These are phyloP conservation scores for Eriocheir sinensis DNA, from an alignment of 1,140 invertebrate genomes.

Conservation along the genomic window DNA sequence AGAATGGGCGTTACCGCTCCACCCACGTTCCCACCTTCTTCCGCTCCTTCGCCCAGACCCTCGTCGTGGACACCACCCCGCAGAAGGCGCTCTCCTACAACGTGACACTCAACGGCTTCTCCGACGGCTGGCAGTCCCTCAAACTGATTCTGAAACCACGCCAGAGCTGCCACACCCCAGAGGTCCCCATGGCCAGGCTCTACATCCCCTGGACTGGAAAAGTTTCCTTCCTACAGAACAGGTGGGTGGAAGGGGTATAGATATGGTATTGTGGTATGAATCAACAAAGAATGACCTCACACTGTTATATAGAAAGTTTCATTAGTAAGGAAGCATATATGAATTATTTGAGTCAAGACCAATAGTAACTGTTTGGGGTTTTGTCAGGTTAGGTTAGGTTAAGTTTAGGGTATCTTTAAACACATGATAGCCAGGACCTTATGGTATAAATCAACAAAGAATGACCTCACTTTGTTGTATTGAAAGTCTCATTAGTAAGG, in stretches of 20 bases:
- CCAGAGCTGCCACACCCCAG: not conserved
- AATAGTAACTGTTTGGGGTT: too few relatives aligned
- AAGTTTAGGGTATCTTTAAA: too few relatives aligned
- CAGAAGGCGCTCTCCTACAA: constrained; percentile 70
- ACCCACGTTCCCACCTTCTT: constrained; percentile 71
- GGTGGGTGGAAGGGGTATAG: constrained; percentile 40
- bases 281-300: too few relatives aligned
- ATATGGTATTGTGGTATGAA: too few relatives aligned
- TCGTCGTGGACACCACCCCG: constrained; percentile 74
- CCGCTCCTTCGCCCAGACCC: constrained; percentile 69
- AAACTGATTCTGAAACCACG: constrained; percentile 70
- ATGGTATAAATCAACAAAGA: too few relatives aligned
- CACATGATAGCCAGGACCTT: too few relatives aligned
- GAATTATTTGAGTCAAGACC: too few relatives aligned
- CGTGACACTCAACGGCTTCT: constrained; percentile 71
- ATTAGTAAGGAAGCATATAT: too few relatives aligned
- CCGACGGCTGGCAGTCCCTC: constrained; percentile 78
- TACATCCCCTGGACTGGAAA: constrained; percentile 66
- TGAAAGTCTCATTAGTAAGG: too few relatives aligned
- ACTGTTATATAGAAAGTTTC: too few relatives aligned
- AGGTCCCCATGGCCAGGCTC: constrained; percentile 52
- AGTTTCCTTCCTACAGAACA: constrained; percentile 53
- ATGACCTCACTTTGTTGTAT: too few relatives aligned
- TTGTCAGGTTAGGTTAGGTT: too few relatives aligned
- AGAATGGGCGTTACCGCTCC: constrained; percentile 56